Base-by-base conservation (phyloP, 2,113 vertebrate species). In the Lophura nycthemera region DNA sequence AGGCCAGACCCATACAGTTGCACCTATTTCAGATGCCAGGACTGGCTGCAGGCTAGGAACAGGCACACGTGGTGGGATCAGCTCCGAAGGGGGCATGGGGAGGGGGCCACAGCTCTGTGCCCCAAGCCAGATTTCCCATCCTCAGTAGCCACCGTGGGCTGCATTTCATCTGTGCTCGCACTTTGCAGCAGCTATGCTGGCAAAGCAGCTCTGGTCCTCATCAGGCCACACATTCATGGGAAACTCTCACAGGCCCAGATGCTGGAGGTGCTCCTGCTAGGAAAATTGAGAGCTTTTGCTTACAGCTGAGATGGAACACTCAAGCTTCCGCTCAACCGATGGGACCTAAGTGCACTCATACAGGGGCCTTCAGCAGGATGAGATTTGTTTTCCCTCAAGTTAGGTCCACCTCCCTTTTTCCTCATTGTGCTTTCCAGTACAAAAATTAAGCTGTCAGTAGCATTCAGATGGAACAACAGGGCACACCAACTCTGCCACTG, bases 171-270 rank as follows among this genome's bases (percentile, higher is more conserved):
- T 81, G 47, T 0, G 2, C 70, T 69, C 30, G 29, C 73, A 38
- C 16, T 27, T 16, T 40, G 76, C 5, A 2, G 80, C 86, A 88
- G 86, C 74, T 60, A 43, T 2, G 0, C 42, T 2, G 20, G 74
- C 22, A 78, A 78, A 83, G 66, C 36, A 65, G 25, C 57, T 75
- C 88, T 96, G 76, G 21, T 89, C 83, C 70, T 86, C 67, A 86
- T 86, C 90, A 78, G 57, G 67, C 42, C 60, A 85, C 78, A 66
- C 27, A 0, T 69, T 64, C 13, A 27, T 34, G 42, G 48, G 64
- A 60, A 88, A 32, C 9, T 70, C 47, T 65, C n/a, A 48, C 20
- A 86, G 50, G 13, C 56, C 71, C 45, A 80, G 75, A 40, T 50
- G 19, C n/a, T 36, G 45, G 30, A 74, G 70, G 64, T 77, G 24